These are phyloP conservation scores for Ptyas mucosa DNA, from an alignment of 2,113 vertebrate species.

Conservation along the genomic window DNA sequence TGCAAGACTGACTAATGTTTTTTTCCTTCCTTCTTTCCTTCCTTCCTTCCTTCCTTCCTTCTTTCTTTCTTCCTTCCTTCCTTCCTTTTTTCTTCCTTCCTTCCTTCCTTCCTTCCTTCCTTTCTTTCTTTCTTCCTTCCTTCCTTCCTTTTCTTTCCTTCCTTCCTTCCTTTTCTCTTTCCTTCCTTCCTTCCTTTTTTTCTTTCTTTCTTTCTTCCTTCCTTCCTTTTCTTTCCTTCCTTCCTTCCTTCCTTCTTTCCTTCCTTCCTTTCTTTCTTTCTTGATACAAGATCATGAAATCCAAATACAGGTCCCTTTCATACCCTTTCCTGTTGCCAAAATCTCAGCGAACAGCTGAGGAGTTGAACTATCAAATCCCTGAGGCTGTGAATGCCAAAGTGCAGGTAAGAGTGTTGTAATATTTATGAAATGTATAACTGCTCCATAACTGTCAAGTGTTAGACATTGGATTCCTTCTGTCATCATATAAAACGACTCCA, in stretches of 20 bases:
- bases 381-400: slow-evolving; percentile 73
- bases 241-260: not conserved
- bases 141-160: not conserved
- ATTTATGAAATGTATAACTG: not conserved
- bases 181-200: not conserved
- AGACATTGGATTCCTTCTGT: not conserved
- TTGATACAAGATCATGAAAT: slow-evolving; percentile 84
- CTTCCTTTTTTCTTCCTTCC: no score
- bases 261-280: not conserved
- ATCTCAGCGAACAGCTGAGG: slow-evolving; percentile 82
- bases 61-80: no score
- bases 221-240: not conserved
- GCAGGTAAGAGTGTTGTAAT: slow-evolving; percentile 74
- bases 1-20: not conserved
- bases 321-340: slow-evolving; percentile 92
- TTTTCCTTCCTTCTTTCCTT: not conserved
- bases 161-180: not conserved
- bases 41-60: no score
- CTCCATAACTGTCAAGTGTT: not conserved
- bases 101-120: no score
- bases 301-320: slow-evolving; percentile 87
- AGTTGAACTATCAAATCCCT: slow-evolving; percentile 83
- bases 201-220: not conserved
- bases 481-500: not conserved
- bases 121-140: no score